Percentiles rank a stretch among this genome's conserved stretches.
phyloP scores from a whole-genome alignment of 2,797 vertebrate species.

The Channa striata region DNA sequence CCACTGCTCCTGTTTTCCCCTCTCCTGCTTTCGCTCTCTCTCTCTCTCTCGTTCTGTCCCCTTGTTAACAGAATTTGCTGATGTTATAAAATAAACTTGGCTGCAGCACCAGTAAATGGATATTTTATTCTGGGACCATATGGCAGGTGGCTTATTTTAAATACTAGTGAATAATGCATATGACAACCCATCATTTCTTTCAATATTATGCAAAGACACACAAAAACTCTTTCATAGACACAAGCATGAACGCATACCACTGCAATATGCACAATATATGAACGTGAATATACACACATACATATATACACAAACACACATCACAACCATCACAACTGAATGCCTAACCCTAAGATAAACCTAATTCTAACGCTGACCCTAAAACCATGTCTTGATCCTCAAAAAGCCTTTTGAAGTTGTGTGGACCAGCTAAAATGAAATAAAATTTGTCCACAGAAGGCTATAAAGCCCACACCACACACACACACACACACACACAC shows the following conservation, averaged over 20 bases:
- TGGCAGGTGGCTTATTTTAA: constrained; percentile 70
- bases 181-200: constrained; percentile 39
- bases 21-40: background rate
- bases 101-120: constrained; percentile 52
- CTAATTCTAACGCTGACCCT: too few relatives aligned
- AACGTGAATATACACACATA: background rate
- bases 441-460: too few relatives aligned
- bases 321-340: too few relatives aligned
- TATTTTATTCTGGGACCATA: constrained; percentile 71
- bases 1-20: background rate
- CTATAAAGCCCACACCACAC: too few relatives aligned
- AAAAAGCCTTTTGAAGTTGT: too few relatives aligned
- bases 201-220: constrained; percentile 42
- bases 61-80: constrained; percentile 70
- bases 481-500: background rate
- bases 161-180: constrained; percentile 78
- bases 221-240: background rate
- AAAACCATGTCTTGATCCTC: too few relatives aligned
- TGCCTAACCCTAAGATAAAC: too few relatives aligned
- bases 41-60: constrained; percentile 6
- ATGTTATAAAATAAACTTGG: constrained; percentile 65
- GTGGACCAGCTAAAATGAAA: too few relatives aligned
- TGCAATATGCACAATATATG: background rate
- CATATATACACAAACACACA: too few relatives aligned
- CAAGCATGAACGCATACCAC: constrained; percentile 8